Conservation (phyloP, 2,888 invertebrate species). For the Cantharis nigra region DNA sequence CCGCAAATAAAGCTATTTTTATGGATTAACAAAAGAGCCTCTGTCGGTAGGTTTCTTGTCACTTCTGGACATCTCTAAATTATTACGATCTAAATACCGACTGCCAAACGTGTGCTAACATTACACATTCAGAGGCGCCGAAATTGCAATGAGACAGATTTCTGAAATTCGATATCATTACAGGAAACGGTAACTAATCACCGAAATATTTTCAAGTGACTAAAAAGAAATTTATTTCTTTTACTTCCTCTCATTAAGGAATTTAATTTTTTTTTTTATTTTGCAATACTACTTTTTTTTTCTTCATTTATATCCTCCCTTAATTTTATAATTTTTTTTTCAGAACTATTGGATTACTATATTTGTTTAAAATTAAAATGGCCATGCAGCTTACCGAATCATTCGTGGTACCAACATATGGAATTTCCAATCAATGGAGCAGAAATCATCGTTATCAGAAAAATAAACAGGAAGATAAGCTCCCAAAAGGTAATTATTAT, state of each 20-base stretch:
- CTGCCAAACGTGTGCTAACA: constrained; percentile 1
- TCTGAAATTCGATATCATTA: neutral
- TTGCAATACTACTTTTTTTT: neutral
- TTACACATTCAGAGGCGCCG: constrained; percentile 3
- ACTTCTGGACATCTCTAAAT: constrained; percentile 1
- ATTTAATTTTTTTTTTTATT: neutral
- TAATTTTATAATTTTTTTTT: neutral
- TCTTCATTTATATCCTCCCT: too few relatives aligned
- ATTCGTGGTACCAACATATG: constrained; percentile 43
- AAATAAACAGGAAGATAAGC: constrained; percentile 37
- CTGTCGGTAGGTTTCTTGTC: constrained; percentile 10
- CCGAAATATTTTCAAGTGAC: neutral
- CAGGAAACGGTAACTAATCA: constrained; percentile 9
- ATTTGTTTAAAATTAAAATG: constrained; percentile 18
- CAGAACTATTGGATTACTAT: neutral
- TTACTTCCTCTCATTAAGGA: neutral
- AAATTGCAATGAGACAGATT: constrained; percentile 8
- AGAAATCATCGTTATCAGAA: constrained; percentile 21
- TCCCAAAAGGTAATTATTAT: constrained; percentile 47
- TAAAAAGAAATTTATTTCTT: neutral
- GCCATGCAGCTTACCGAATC: constrained; percentile 48
- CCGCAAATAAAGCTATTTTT: constrained; percentile 39
- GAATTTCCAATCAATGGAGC: constrained; percentile 42
- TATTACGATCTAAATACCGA: neutral
- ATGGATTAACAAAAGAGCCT: constrained; percentile 21